A percentile compares a stretch with the other conserved stretches of the same genome.
Conservation (phyloP, 2,797 vertebrate species). For the Rhabdophis nuchalis region DNA sequence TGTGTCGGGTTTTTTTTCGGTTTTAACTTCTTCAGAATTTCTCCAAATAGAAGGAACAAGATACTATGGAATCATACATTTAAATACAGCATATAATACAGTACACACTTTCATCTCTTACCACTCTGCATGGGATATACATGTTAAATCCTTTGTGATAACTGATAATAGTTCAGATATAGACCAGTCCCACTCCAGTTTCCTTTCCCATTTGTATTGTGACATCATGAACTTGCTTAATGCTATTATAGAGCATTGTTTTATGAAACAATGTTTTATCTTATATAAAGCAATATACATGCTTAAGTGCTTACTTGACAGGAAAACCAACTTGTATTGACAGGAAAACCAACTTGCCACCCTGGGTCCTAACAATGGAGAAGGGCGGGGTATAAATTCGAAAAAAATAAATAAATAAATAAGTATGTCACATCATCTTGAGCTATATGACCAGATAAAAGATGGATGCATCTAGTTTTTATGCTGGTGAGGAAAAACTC, state of each 20-base stretch:
- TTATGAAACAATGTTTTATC: neutral
- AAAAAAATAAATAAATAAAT: too few species aligned
- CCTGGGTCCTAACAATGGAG: too few species aligned
- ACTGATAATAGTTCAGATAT: neutral
- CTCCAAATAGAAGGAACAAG: neutral
- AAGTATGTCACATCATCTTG: conserved; percentile 29
- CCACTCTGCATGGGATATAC: neutral
- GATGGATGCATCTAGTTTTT: conserved; percentile 18
- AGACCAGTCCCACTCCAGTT: conserved; percentile 33
- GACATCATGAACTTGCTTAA: neutral
- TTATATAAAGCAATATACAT: conserved; percentile 19
- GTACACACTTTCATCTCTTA: neutral
- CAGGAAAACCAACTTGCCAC: too few species aligned
- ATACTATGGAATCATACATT: neutral
- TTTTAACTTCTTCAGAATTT: neutral
- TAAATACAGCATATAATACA: neutral
- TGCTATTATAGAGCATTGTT: conserved; percentile 46
- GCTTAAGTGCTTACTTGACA: conserved; percentile 22
- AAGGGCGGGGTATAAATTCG: too few species aligned
- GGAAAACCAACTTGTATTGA: conserved; percentile 41
- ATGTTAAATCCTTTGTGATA: neutral
- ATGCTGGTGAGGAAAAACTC: neutral
- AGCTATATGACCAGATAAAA: conserved; percentile 30
- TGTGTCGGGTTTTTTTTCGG: neutral
- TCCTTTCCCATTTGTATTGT: conserved; percentile 26